Base-by-base conservation (phyloP, 2,888 invertebrate genomes). In the Andricus quercusramuli region DNA sequence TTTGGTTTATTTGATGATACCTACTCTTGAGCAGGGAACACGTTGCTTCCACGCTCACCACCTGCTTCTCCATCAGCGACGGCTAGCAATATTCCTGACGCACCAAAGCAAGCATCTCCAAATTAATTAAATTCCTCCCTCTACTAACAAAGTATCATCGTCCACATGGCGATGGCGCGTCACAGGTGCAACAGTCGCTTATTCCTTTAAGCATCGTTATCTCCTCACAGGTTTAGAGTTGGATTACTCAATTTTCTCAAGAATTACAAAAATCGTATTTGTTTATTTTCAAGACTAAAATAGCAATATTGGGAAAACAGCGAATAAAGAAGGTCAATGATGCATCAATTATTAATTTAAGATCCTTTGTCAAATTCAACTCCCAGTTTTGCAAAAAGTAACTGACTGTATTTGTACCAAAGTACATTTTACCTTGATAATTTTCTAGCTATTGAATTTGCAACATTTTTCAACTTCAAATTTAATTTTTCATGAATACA, bases 101-200 rank as follows among this genome's bases (percentile, higher is more conserved):
- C 37, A 59, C 56, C 56, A 74, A 74, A 74, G 51, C 74, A 51
- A 56, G 56, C 74, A 74, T 56, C 74, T 59, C 74, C 74, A 74
- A 84, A 84, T 84, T 84, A 84, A 84, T 84, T 82, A 84, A 83
- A 84, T 82, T 83, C 77, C 77, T 77, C 82, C 80, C 78, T 62
- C n/a, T 56, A 66, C 80, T 79, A 76, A 78, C 62, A 78, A 77
- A 70, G 74, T 25, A 74, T 82, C 81, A 82, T 65, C 66, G 66
- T 47, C 79, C 81, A 79, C 81, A 82, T 82, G 82, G 80, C 82
- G 79, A 68, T 82, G 70, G 78, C 80, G 78, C 80, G 82, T 80
- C 83, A 82, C 84, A 83, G 83, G 84, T 83, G 84, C 65, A 83
- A 82, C 80, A 74, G 56, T 56, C 56, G 51, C 37, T 56, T 56